Evolutionary conservation across 2,797 vertebrate species (phyloP).

Genomic region (Percopsis omiscomaycus): DNA sequence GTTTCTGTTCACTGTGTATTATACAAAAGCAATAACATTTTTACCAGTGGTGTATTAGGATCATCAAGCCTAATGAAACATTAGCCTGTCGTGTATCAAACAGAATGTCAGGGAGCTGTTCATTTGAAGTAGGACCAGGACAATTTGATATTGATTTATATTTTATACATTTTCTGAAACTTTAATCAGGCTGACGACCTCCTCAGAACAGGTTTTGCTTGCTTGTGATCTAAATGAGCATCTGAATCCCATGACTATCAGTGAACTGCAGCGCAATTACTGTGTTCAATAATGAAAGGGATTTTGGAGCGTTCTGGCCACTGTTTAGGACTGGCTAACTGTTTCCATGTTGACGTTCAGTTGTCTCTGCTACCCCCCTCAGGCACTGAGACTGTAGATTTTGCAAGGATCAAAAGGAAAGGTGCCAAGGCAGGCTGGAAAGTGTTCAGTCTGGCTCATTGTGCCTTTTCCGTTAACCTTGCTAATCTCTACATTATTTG

Average conservation of each 20-base stretch:
- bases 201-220: constrained; percentile 56
- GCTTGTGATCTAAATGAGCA: constrained; percentile 45
- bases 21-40: constrained; percentile 83
- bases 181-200: constrained; percentile 68
- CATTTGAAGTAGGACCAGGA: constrained; percentile 67
- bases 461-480: constrained; percentile 42
- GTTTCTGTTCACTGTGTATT: constrained; percentile 82
- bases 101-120: constrained; percentile 75
- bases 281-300: constrained; percentile 75
- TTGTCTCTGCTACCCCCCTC: constrained; percentile 55
- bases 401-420: constrained; percentile 52
- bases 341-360: constrained; percentile 55
- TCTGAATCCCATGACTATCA: constrained; percentile 52
- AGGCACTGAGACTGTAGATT: constrained; percentile 56
- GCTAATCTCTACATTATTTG: constrained; percentile 67
- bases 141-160: constrained; percentile 65
- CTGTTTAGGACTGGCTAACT: constrained; percentile 58
- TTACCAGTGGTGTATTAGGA: constrained; percentile 69
- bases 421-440: constrained; percentile 13
- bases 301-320: constrained; percentile 71
- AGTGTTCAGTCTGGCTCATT: constrained; percentile 30
- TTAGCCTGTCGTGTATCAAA: constrained; percentile 67
- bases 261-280: constrained; percentile 53
- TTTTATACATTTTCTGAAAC: constrained; percentile 62
- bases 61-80: constrained; percentile 68